phyloP scores from a whole-genome alignment of 2,113 vertebrate genomes.

The Clarias magur region DNA sequence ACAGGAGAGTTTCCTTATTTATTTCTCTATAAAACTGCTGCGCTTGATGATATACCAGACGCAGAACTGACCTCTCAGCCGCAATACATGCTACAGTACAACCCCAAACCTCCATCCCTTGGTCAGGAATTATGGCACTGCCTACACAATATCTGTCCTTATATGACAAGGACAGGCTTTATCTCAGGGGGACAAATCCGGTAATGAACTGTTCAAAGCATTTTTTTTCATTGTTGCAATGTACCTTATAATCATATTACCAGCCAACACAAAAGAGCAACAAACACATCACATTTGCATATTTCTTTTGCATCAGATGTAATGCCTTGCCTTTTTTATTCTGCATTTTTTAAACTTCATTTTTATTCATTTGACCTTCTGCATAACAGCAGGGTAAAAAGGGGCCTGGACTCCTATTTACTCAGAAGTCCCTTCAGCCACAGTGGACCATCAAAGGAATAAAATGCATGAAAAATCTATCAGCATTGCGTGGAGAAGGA shows the following conservation, averaged over 20 bases:
- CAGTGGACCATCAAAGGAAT: conserved; percentile 53
- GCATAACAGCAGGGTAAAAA: conserved; percentile 24
- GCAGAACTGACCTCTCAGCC: background rate
- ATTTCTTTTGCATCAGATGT: background rate
- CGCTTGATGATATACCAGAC: background rate
- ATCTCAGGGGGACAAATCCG: background rate
- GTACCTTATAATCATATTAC: background rate
- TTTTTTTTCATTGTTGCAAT: background rate
- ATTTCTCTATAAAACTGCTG: background rate
- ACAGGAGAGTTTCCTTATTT: background rate
- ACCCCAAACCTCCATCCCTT: background rate
- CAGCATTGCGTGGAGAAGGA: background rate
- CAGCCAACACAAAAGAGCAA: background rate
- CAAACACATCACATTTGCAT: background rate
- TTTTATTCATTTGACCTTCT: conserved; percentile 21
- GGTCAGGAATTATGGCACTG: background rate
- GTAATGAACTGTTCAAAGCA: background rate
- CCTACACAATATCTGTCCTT: background rate
- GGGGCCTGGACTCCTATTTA: background rate
- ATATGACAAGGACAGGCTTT: background rate
- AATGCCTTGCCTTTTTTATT: background rate
- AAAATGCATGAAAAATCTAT: conserved; percentile 57
- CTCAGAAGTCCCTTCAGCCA: conserved; percentile 33
- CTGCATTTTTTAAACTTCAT: background rate
- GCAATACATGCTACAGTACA: background rate